Base-by-base conservation (phyloP, 1,140 invertebrate genomes). In the Streblospio benedicti region DNA sequence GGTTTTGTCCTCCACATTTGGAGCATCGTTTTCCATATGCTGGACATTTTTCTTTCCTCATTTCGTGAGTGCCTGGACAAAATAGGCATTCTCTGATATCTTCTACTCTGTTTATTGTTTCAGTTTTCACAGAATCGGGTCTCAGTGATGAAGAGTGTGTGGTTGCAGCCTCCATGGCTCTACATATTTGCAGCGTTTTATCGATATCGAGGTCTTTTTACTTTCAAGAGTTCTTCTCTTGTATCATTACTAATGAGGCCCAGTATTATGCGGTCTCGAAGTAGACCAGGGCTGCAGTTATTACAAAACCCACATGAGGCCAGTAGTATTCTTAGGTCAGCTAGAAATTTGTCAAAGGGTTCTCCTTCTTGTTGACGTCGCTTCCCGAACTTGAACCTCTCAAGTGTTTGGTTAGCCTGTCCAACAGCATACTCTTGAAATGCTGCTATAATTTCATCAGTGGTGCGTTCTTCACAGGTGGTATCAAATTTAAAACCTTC, bases 351-450 rank as follows among this genome's bases (percentile, higher is more conserved):
- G 2, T 58, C 44, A 0, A 53, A 28, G 12, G 28, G 23, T 31
- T 58, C 56, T 14, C 44, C 44, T 14, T 58, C 23, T 50, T 52
- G 9, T 23, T 53, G 56, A n/a, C 31, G 5, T 2, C 56, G 56
- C 5, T 58, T 58, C 20, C 32, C 23, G 5, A 58, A 50, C 9
- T 23, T 58, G 28, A 28, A 52, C 18, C 44, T 12, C 50, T 58
- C 25, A 14, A n/a, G 50, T 0, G 43, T 50, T 23, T 58, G 43
- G 28, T 58, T 58, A 3, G 31, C 28, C 18, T 58, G 43, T 2
- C 56, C 56, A 4, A 49, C 30, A 4, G 45, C 45, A 23, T 50
- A 49, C 1, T 18, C 5, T n/a, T 58, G 2, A 30, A 58, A 28
- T 30, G 30, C 14, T n/a, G 25, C 23, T 27, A 52, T 47, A 20